A percentile compares a stretch with the other conserved stretches of the same genome.
These are phyloP conservation scores for Periphyllus acericola DNA, from an alignment of 2,888 invertebrate species.

Conservation along the genomic window DNA sequence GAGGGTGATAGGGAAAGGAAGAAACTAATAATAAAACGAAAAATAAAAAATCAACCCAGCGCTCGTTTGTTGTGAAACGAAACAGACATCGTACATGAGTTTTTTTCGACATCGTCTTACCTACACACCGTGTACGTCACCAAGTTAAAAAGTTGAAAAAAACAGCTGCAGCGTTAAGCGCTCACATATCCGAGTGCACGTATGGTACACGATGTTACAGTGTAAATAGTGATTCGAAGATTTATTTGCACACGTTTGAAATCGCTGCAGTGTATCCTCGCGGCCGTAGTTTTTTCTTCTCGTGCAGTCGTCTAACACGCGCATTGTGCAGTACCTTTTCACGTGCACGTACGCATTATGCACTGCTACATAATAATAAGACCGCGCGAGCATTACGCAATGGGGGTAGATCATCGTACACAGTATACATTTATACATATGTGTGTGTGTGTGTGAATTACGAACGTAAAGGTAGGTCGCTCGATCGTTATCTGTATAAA, in stretches of 20 bases:
- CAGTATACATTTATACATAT: no score
- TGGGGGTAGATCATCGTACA: background rate
- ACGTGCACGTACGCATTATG: no score
- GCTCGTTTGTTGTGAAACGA: no score
- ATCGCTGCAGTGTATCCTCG: background rate
- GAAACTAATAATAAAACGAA: no score
- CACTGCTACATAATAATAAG: background rate
- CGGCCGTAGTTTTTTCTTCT: background rate
- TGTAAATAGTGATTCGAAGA: background rate
- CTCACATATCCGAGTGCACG: background rate
- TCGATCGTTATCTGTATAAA: conserved; percentile 33
- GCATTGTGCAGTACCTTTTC: background rate
- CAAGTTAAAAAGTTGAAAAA: background rate
- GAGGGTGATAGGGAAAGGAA: no score
- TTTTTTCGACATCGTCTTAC: no score
- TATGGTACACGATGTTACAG: background rate
- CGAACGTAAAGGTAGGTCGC: background rate
- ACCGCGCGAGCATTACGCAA: background rate
- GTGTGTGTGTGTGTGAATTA: no score
- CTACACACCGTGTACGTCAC: no score
- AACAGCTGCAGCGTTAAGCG: background rate
- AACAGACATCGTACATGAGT: no score
- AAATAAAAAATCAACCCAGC: no score
- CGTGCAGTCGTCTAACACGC: background rate
- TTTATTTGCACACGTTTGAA: conserved; percentile 25